These are phyloP conservation scores for Corynorhinus townsendii DNA, from an alignment of 2,113 vertebrate species.

Conservation along the genomic window DNA sequence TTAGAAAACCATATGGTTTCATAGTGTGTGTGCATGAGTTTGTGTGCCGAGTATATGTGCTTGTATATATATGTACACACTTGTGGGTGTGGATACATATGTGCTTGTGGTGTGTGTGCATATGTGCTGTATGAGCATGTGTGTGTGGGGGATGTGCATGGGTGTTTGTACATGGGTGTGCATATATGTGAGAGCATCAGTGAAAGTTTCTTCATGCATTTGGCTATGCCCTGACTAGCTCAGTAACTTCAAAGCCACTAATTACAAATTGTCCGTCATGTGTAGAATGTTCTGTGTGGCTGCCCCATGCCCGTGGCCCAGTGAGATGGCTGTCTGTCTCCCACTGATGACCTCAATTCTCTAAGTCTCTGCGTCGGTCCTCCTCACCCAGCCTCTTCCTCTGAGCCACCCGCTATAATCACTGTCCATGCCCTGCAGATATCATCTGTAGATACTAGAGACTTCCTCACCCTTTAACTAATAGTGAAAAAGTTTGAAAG, in stretches of 20 bases:
- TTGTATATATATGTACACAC: too few relatives aligned
- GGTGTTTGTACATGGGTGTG: neutral
- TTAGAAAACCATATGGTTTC: neutral
- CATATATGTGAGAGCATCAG: neutral
- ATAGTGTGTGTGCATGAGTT: accelerated
- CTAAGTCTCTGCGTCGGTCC: accelerated
- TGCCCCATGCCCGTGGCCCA: accelerated
- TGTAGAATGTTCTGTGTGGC: neutral
- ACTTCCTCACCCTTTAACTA: neutral
- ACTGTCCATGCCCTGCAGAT: neutral
- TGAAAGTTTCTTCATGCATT: neutral
- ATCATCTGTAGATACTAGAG: neutral
- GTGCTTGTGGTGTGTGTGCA: neutral
- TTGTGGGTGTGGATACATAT: accelerated
- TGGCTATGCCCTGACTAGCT: neutral
- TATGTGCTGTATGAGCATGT: neutral
- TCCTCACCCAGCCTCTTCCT: neutral
- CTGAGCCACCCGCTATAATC: neutral
- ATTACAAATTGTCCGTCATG: neutral
- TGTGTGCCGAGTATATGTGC: accelerated
- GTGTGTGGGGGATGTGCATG: too few relatives aligned
- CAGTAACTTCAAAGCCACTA: neutral
- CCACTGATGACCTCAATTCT: neutral
- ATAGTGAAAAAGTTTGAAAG: neutral
- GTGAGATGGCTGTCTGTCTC: neutral